Conservation (phyloP, 2,888 invertebrate genomes). For the Falcaria lacertinaria region DNA sequence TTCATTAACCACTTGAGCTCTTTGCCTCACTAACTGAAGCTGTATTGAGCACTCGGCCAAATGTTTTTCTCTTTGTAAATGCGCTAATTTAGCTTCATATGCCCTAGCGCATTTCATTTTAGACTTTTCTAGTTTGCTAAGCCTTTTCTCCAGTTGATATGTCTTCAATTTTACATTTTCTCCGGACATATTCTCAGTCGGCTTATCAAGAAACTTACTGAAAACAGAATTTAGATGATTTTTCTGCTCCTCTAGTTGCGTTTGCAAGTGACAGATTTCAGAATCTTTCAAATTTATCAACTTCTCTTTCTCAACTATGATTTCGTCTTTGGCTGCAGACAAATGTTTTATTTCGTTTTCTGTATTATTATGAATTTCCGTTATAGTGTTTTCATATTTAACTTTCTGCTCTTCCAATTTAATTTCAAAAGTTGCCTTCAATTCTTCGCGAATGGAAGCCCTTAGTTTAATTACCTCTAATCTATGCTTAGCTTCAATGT, state of each 20-base stretch:
- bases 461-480: slow-evolving; percentile 47
- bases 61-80: slow-evolving; percentile 59
- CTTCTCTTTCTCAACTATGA: slow-evolving; percentile 43
- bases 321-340: slow-evolving; percentile 27
- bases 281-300: slow-evolving; percentile 41
- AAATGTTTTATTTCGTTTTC: slow-evolving; percentile 31
- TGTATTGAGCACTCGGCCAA: slow-evolving; percentile 59
- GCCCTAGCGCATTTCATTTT: slow-evolving; percentile 46
- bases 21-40: slow-evolving; percentile 56
- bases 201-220: slow-evolving; percentile 39
- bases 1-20: slow-evolving; percentile 57
- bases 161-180: slow-evolving; percentile 34
- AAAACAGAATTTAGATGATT: slow-evolving; percentile 39
- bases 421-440: slow-evolving; percentile 38
- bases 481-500: slow-evolving; percentile 48
- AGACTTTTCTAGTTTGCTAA: slow-evolving; percentile 54
- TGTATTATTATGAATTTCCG: slow-evolving; percentile 32
- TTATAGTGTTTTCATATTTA: slow-evolving; percentile 38
- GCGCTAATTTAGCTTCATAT: slow-evolving; percentile 53
- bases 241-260: slow-evolving; percentile 45
- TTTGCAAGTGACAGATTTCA: slow-evolving; percentile 43
- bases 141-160: slow-evolving; percentile 52
- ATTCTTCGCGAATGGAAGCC: slow-evolving; percentile 40
- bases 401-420: slow-evolving; percentile 44
- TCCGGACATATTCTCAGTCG: slow-evolving; percentile 27